These are phyloP conservation scores for Drosophila tripunctata DNA, from an alignment of 2,888 invertebrate genomes.

Conservation along the genomic window DNA sequence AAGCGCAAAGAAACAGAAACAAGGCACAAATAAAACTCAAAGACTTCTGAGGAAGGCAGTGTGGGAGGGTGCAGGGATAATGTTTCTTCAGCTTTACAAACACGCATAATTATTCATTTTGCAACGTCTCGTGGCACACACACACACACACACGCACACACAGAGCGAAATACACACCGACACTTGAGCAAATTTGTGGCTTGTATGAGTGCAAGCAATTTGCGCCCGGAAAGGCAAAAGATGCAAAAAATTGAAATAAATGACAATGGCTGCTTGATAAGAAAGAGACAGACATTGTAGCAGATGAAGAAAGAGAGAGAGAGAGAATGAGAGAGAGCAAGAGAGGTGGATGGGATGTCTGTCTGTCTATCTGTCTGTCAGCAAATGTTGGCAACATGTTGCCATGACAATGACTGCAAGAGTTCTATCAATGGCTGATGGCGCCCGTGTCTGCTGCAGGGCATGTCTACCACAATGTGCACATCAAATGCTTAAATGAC, in stretches of 20 bases:
- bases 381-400: conserved; percentile 68
- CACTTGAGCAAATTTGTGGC: conserved; percentile 61
- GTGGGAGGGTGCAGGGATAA: not conserved
- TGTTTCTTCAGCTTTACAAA: conserved; percentile 7
- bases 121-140: conserved; percentile 40
- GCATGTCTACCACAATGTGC: conserved; percentile 71
- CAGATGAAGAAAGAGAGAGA: not conserved
- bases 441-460: conserved; percentile 61
- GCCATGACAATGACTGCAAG: conserved; percentile 77
- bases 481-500: conserved; percentile 77
- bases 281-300: conserved; percentile 4
- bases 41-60: not conserved
- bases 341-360: conserved; percentile 12
- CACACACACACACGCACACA: no score
- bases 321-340: not conserved
- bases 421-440: conserved; percentile 24
- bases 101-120: conserved; percentile 71
- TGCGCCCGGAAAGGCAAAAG: conserved; percentile 58
- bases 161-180: no score
- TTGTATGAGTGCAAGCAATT: conserved; percentile 61
- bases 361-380: conserved; percentile 38
- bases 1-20: conserved; percentile 23
- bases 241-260: conserved; percentile 77
- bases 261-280: conserved; percentile 62
- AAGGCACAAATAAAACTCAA: conserved; percentile 27